Percentiles rank a stretch among this genome's conserved stretches.
Conservation (phyloP, 2,113 vertebrate species). For the Pavo muticus region DNA sequence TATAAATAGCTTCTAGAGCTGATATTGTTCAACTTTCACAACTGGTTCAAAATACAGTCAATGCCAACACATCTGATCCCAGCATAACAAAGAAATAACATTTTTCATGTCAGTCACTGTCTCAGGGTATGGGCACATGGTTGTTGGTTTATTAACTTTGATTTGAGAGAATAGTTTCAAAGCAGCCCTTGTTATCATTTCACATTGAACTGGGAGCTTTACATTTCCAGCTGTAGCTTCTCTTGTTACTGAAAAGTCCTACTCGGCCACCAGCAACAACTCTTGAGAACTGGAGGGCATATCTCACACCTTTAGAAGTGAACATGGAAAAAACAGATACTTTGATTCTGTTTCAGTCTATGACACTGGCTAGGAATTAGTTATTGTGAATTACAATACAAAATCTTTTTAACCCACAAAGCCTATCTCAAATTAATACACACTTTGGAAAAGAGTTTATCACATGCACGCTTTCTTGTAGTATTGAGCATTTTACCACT, state of each 20-base stretch:
- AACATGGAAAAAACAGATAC: background rate
- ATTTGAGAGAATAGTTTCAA: background rate
- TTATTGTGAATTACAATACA: background rate
- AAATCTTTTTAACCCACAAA: background rate
- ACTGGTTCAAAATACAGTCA: background rate
- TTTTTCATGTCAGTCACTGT: background rate
- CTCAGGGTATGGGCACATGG: background rate
- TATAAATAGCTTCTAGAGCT: background rate
- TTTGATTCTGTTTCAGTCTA: conserved; percentile 2
- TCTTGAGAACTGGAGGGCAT: background rate
- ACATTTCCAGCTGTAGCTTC: background rate
- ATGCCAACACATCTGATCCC: background rate
- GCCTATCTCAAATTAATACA: background rate
- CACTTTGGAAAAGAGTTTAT: background rate
- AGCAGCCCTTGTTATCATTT: background rate
- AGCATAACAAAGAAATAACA: background rate
- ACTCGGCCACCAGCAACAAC: background rate
- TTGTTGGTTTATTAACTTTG: background rate
- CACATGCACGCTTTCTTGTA: background rate
- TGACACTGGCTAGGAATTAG: background rate
- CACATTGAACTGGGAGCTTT: rapidly evolving
- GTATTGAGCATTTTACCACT: background rate
- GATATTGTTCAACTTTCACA: background rate
- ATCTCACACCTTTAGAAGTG: background rate
- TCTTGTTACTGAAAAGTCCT: background rate